Evolutionary conservation across 2,888 invertebrate genomes (phyloP).

Genomic region (Acronicta leporina): DNA sequence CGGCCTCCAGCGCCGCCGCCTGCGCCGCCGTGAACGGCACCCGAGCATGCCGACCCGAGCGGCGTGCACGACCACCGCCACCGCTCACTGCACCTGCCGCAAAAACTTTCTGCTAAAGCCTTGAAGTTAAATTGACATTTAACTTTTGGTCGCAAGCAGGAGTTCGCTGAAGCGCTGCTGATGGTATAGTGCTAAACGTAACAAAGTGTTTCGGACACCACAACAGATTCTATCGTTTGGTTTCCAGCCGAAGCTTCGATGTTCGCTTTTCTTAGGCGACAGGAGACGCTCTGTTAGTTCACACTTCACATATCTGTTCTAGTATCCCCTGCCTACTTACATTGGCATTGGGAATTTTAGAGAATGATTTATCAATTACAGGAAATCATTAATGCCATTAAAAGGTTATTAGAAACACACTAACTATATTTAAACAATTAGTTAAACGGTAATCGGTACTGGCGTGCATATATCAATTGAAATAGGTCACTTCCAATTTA

Average conservation of each 20-base stretch:
- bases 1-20: slow-evolving; percentile 91
- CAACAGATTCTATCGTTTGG: no score
- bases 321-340: no score
- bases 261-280: no score
- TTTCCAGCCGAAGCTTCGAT: no score
- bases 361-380: neutral
- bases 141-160: no score
- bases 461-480: neutral
- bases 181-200: neutral
- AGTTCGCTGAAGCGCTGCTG: no score
- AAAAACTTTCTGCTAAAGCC: slow-evolving; percentile 15
- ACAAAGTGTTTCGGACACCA: no score
- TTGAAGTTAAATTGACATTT: neutral
- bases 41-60: slow-evolving; percentile 91
- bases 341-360: no score
- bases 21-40: slow-evolving; percentile 93
- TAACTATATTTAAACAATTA: neutral
- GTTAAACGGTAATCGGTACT: neutral
- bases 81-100: slow-evolving; percentile 72
- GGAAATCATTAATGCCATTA: slow-evolving; percentile 18
- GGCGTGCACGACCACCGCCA: slow-evolving; percentile 81
- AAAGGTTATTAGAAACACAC: no score
- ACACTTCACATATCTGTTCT: no score
- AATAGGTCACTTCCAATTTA: neutral
- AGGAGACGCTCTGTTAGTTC: no score